Evolutionary conservation across 2,888 invertebrate species (phyloP), one percentile per base, ranked within the genome.

Genomic region (Lypha dubia): DNA sequence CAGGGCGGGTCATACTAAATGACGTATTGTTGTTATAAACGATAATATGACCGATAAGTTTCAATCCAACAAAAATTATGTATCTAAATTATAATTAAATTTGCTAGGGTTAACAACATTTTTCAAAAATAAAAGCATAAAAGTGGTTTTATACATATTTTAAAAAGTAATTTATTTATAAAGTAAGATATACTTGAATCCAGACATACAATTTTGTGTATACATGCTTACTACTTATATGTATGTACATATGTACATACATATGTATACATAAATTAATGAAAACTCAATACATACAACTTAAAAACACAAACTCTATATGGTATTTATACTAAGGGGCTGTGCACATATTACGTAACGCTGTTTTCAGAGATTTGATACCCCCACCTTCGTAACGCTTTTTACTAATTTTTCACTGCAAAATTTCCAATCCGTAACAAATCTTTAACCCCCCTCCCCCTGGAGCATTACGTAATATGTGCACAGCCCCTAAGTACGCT

Each of bases 221-320:
- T 15, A 65, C 41, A 15, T 38, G 41, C 11, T 28, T 4, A 65
- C 15, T 32, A 60, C 41, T 44, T 17, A 28, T 44, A 65, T 53
- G 28, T 56, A 73, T 13, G 35, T 35, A 60, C 44, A 53, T 24
- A 38, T n/a, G n/a, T 22, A 60, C 41, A 53, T 17, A 28, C 44
- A 65, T 53, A 28, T 56, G 74, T 13, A 46, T 35, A 60, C 44
- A 53, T 24, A 38, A 38, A 84, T 77, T 84, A 84, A 84, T 80
- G 80, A 74, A 84, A 84, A 84, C 76, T 81, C 63, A 84, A 81
- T 84, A 80, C 77, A 81, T 84, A 80, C 77, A 81, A 84, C 73
- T 77, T 76, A 51, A 76, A 80, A 74, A 70, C 22, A 63, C 22
- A 63, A 71, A 49, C 67, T 13, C 7, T n/a, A n/a, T n/a, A n/a